Evolutionary conservation across 2,888 invertebrate species (phyloP).

Genomic region (Cryptophagus acutangulus): DNA sequence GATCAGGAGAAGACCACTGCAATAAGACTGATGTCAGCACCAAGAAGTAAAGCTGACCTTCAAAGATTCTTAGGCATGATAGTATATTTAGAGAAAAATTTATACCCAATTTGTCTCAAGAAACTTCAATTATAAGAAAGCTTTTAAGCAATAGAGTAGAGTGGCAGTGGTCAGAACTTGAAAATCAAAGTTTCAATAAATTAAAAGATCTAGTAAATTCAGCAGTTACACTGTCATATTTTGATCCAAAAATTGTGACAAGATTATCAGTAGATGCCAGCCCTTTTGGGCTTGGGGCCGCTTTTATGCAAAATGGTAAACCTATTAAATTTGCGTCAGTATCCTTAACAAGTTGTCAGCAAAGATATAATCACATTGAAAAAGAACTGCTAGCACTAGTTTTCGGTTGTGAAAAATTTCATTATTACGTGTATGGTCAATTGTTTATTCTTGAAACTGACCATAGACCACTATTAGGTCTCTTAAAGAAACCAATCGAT

Average conservation of each 20-base stretch:
- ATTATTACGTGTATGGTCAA: constrained; percentile 20
- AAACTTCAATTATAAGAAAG: constrained; percentile 11
- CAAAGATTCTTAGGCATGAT: constrained; percentile 18
- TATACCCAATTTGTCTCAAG: constrained; percentile 12
- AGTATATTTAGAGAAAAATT: constrained; percentile 15
- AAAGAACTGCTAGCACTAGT: constrained; percentile 31
- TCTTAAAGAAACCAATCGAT: constrained; percentile 26
- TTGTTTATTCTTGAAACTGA: constrained; percentile 21
- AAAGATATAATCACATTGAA: constrained; percentile 29
- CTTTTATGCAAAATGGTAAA: constrained; percentile 15
- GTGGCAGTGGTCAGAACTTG: constrained; percentile 15
- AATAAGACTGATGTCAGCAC: not conserved
- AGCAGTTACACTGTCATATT: constrained; percentile 9
- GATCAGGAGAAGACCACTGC: constrained; percentile 10
- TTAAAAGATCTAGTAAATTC: constrained; percentile 8
- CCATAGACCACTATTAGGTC: constrained; percentile 22
- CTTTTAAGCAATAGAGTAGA: constrained; percentile 12
- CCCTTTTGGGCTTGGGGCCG: constrained; percentile 20
- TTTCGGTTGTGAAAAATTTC: constrained; percentile 26
- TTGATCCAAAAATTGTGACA: constrained; percentile 15
- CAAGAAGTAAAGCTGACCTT: not conserved
- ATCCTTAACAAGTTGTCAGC: constrained; percentile 19
- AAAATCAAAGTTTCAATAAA: constrained; percentile 12
- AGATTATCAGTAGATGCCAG: constrained; percentile 22
- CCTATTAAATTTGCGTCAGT: constrained; percentile 21